Evolutionary conservation across 92 coral and sea anemone genomes (phyloP), one percentile per base, ranked within the genome.

Genomic region (Zoanthus gigantus): DNA sequence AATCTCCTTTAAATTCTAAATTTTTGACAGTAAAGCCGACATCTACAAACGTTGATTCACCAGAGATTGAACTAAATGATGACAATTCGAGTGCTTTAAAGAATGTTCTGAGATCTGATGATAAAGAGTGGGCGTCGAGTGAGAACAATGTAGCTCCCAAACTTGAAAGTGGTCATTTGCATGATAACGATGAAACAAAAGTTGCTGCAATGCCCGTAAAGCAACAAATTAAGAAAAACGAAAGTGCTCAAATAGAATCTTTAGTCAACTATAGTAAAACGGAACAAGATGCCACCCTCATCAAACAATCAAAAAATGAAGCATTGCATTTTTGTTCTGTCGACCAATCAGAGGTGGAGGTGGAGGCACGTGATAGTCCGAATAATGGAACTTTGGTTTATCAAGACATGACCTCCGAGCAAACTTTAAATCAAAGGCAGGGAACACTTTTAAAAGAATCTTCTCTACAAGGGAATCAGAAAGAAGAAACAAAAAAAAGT

Each of bases 361-460:
- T 29, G 60, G 29, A 68, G 37, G 74, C 78, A 61, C 81, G 74
- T 34, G 90, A 71, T 16, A 57, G 10, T 8, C 65, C 47, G 73
- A 82, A 46, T 37, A 82, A 66, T 45, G 79, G 61, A 71, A 88
- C 74, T 18, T 71, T 88, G 94, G 42, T 88, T 68, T 67, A 9
- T 31, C 89, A 76, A 28, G 72, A 65, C 30, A 84, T 54, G 14
- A 11, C 73, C 0, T 69, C 30, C 11, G 65, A 45, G 17, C 87
- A 72, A 53, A 46, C 53, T 29, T 72, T 79, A 37, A 63, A 44
- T 10, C 71, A 68, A 17, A 86, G n/a, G 53, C 75, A 52, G 46
- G 57, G 8, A 8, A 48, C 72, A 42, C 77, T 30, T 0, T 77
- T 44, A 8, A 34, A n/a, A 52, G 79, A 72, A 15, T 12, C 46